phyloP scores from a whole-genome alignment of 1,140 invertebrate genomes.

The Varroa destructor region DNA sequence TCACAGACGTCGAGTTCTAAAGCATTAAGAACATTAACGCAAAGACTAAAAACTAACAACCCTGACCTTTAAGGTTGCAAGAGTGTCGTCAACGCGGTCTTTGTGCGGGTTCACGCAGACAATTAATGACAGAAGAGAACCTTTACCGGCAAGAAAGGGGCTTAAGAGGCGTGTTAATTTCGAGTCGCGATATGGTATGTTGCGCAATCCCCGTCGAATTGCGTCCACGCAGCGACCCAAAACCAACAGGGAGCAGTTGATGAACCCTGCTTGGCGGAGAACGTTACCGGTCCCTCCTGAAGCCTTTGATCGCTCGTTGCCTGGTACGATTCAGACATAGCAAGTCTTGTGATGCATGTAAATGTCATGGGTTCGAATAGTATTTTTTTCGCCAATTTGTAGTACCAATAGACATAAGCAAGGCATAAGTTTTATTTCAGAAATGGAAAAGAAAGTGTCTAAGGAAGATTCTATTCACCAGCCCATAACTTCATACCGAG shows the following conservation, averaged over 20 bases:
- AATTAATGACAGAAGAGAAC: background rate
- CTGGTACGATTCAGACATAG: background rate
- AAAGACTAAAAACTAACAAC: no score
- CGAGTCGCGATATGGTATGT: slow-evolving; percentile 3
- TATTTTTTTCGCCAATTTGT: background rate
- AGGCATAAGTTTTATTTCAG: background rate
- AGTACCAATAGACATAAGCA: background rate
- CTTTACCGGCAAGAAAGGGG: background rate
- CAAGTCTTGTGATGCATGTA: background rate
- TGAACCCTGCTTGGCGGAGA: slow-evolving; percentile 12
- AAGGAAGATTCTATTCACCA: background rate
- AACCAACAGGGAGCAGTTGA: slow-evolving; percentile 11
- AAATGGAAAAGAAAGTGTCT: background rate
- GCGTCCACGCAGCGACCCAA: slow-evolving; percentile 7
- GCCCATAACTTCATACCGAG: no score
- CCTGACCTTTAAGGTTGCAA: background rate
- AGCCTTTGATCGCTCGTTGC: background rate
- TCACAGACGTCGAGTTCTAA: no score
- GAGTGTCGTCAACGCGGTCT: background rate
- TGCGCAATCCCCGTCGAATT: background rate
- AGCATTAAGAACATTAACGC: no score
- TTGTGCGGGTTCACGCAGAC: background rate
- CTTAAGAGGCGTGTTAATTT: slow-evolving; percentile 9
- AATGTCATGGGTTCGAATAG: background rate
- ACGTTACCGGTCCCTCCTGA: background rate